phyloP scores from a whole-genome alignment of 2,113 vertebrate species.

The Mixornis gularis region DNA sequence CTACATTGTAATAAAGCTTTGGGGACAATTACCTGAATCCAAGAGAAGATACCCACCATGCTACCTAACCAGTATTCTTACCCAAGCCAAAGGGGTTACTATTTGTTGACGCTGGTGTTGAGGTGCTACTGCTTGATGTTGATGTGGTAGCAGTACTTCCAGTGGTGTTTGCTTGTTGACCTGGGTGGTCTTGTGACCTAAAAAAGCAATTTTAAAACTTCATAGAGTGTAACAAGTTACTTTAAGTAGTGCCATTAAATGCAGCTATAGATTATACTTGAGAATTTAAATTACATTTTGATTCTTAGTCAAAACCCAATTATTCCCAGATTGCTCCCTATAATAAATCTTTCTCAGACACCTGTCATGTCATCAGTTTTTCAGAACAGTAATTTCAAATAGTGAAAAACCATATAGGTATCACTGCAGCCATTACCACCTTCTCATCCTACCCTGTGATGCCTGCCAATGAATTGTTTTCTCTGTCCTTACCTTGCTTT shows the following conservation, averaged over 20 bases:
- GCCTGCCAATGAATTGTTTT: neutral
- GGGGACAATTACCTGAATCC: neutral
- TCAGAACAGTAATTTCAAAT: neutral
- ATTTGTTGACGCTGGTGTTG: conserved; percentile 69
- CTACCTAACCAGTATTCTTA: conserved; percentile 55
- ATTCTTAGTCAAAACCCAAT: neutral
- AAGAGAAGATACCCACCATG: neutral
- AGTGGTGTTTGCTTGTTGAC: conserved; percentile 66
- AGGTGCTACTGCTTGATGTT: conserved; percentile 67
- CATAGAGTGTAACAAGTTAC: neutral
- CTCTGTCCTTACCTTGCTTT: neutral
- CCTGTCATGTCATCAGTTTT: neutral
- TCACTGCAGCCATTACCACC: neutral
- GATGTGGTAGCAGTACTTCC: conserved; percentile 65
- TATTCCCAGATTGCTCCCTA: neutral
- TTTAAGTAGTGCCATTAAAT: neutral
- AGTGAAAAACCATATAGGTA: neutral
- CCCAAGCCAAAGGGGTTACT: conserved; percentile 75
- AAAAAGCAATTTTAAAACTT: neutral
- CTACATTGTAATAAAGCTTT: neutral
- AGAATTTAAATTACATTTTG: neutral
- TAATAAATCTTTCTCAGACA: neutral
- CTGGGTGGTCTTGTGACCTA: conserved; percentile 73
- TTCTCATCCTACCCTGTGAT: rapidly evolving
- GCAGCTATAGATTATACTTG: neutral